phyloP scores from a whole-genome alignment of 1,140 invertebrate species.

The Panagrolaimus sp. region DNA sequence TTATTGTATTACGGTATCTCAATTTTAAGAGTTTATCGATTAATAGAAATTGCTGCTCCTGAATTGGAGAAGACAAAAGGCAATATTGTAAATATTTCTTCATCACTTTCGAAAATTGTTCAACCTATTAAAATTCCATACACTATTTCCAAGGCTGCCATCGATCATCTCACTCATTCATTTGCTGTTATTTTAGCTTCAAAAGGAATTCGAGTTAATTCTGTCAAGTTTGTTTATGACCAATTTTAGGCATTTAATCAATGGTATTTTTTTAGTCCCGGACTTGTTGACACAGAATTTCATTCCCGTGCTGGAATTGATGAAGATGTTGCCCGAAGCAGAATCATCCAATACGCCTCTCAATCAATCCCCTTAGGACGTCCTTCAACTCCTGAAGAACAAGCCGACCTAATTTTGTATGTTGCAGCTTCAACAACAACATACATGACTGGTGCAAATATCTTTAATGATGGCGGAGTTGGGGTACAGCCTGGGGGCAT shows the following conservation, averaged over 20 bases:
- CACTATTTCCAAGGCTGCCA: slow-evolving; percentile 77
- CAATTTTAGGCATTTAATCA: slow-evolving; percentile 1
- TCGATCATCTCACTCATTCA: slow-evolving; percentile 82
- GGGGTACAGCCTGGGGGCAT: too few relatives aligned
- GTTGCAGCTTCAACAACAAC: not conserved
- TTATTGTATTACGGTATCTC: slow-evolving; percentile 79
- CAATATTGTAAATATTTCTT: slow-evolving; percentile 75
- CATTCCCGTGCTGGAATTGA: not conserved
- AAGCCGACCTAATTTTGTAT: slow-evolving; percentile 11
- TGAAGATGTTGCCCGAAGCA: not conserved
- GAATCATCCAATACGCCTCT: not conserved
- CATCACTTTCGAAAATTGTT: slow-evolving; percentile 74
- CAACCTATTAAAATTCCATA: slow-evolving; percentile 64
- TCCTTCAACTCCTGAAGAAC: not conserved
- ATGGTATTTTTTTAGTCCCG: slow-evolving; percentile 68
- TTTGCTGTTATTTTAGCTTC: slow-evolving; percentile 71
- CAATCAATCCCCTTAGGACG: not conserved
- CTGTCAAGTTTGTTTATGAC: slow-evolving; percentile 35
- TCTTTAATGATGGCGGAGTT: slow-evolving; percentile 6
- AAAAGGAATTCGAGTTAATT: slow-evolving; percentile 75
- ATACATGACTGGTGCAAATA: not conserved
- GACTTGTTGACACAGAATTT: slow-evolving; percentile 10
- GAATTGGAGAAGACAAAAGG: slow-evolving; percentile 76
- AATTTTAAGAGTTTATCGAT: slow-evolving; percentile 19
- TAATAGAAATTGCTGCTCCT: slow-evolving; percentile 75